These are phyloP conservation scores for Mesocentrotus franciscanus DNA, from an alignment of 53 echinoderm and acorn worm species.

Conservation along the genomic window DNA sequence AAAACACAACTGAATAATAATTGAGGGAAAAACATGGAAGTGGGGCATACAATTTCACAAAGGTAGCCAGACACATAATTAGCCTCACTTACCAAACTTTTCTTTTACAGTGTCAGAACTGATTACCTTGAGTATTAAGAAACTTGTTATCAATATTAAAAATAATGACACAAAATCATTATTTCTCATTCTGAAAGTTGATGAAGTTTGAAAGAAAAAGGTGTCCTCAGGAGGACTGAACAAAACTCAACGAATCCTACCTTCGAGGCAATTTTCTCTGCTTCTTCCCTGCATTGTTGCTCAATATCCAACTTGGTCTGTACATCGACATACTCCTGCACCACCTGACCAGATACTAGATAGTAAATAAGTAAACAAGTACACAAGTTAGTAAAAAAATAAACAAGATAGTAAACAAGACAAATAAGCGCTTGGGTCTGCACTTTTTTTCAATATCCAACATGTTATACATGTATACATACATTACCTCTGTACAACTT, in stretches of 20 bases:
- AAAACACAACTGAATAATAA: too few species aligned
- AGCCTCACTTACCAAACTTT: too few species aligned
- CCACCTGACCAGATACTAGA: constrained; percentile 55
- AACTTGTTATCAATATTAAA: too few species aligned
- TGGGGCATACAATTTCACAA: too few species aligned
- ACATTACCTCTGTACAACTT: constrained; percentile 28
- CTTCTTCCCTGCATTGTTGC: constrained; percentile 57
- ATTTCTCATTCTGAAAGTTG: too few species aligned
- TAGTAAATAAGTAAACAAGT: background rate
- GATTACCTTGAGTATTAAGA: too few species aligned
- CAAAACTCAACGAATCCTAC: background rate
- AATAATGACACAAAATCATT: too few species aligned
- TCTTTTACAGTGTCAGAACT: too few species aligned
- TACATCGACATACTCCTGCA: constrained; percentile 44
- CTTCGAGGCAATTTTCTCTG: constrained; percentile 61
- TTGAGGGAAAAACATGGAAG: too few species aligned
- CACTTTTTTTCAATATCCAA: background rate
- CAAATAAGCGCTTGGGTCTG: background rate
- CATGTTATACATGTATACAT: background rate
- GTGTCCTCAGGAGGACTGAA: background rate
- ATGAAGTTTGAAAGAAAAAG: background rate
- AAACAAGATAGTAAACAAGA: background rate
- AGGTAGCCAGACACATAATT: too few species aligned
- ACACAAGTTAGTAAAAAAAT: background rate
- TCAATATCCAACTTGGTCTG: constrained; percentile 60